These are phyloP conservation scores for Loxodonta africana DNA, from an alignment of 2,113 vertebrate genomes.

Conservation along the genomic window DNA sequence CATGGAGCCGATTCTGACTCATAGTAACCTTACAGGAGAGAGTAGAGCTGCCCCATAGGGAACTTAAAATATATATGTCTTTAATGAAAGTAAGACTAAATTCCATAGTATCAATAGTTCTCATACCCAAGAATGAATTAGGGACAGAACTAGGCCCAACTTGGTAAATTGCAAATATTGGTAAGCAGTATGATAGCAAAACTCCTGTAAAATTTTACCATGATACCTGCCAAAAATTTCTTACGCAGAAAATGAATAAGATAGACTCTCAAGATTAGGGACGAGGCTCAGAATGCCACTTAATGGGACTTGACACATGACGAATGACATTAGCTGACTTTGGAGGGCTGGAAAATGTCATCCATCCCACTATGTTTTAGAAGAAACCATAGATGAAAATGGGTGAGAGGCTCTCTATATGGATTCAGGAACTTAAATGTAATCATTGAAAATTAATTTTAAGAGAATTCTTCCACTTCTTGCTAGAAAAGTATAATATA, in stretches of 20 bases:
- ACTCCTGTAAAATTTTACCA: neutral
- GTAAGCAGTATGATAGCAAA: neutral
- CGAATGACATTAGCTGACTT: neutral
- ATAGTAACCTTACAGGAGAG: too few species aligned
- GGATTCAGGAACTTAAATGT: neutral
- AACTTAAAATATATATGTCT: neutral
- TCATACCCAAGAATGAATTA: neutral
- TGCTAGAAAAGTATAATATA: neutral
- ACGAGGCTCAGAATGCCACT: neutral
- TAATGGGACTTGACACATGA: neutral
- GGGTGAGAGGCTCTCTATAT: neutral
- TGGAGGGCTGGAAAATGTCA: neutral
- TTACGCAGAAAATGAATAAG: neutral
- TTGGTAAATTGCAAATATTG: neutral
- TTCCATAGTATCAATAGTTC: neutral
- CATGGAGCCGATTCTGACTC: too few species aligned
- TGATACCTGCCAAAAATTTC: neutral
- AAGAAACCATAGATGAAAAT: neutral
- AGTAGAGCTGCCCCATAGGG: too few species aligned
- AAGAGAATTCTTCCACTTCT: slow-evolving; percentile 15
- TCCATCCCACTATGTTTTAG: neutral
- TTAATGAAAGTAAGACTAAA: neutral
- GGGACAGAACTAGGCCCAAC: neutral
- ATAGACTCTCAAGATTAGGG: neutral
- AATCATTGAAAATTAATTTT: slow-evolving; percentile 18